Conservation (phyloP, 2,888 invertebrate species). For the Sarcophaga variegata region DNA sequence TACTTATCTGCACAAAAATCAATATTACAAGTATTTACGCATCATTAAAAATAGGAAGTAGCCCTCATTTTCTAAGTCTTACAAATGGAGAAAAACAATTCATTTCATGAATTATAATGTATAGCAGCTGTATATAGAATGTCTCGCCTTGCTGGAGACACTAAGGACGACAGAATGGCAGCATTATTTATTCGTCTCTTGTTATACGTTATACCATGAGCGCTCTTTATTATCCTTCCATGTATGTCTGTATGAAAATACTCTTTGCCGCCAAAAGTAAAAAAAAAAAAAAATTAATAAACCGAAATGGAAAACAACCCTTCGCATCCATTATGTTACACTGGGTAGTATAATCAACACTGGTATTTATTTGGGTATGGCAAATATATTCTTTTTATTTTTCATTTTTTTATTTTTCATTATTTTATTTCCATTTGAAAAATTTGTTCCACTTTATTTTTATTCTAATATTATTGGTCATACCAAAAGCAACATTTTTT, state of each 20-base stretch:
- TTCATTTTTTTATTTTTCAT: too few species aligned
- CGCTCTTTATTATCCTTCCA: conserved; percentile 17
- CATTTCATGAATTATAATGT: background rate
- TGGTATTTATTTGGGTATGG: too few species aligned
- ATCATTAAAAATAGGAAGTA: background rate
- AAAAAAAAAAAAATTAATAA: background rate
- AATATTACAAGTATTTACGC: background rate
- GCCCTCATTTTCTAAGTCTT: background rate
- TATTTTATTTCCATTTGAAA: too few species aligned
- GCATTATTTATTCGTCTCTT: background rate
- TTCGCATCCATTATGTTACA: too few species aligned
- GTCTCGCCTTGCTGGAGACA: conserved; percentile 46
- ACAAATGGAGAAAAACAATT: background rate
- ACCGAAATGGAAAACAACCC: too few species aligned
- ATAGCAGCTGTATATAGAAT: background rate
- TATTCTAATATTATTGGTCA: too few species aligned
- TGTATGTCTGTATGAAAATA: background rate
- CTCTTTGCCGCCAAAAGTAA: conserved; percentile 24
- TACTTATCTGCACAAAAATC: too few species aligned
- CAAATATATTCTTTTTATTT: too few species aligned
- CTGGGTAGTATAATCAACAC: too few species aligned
- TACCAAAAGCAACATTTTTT: too few species aligned
- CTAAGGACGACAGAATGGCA: background rate
- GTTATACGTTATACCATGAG: conserved; percentile 9
- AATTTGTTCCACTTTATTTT: too few species aligned